Base-by-base conservation (phyloP, 2,797 vertebrate species). In the Tangara arthus region DNA sequence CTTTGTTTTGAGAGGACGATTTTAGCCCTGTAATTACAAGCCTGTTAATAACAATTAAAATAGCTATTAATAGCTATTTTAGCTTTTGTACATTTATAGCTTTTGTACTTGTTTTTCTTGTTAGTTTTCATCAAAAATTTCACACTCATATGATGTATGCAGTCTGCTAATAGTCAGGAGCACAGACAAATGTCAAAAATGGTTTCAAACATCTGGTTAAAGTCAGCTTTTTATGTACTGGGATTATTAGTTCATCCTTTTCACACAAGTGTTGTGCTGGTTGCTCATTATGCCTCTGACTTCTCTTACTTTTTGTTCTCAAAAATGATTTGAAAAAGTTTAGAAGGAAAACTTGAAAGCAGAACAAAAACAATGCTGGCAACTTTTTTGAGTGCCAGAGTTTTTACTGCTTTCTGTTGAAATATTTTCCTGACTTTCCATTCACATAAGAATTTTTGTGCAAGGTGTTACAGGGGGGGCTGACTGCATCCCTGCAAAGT, bases 31-130 rank as follows among this genome's bases (percentile, higher is more conserved):
- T 81, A 79, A 71, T 26, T 82, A 78, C 81, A 95, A 95, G 41
- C 44, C 59, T 81, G 39, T 66, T 66, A 91, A 28, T 59, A 91
- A 84, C 37, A 93, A 93, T 89, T 93, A 87, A 93, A 93, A 72
- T n/a, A 89, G 23, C 65, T 72, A 44, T 86, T 42, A 19, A 37
- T 76, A 89, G 53, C 13, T n/a, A 2, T 87, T 76, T 93, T 72
- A 46, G 57, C 19, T 32, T 70, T 86, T 82, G 24, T 73, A 70
- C 30, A 2, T 84, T 76, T 93, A 56, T 69, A 39, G 57, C 21
- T 37, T 72, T 86, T 82, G 27, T 77, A 73, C n/a, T 93, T 89
- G 59, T 60, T 89, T 89, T 79, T 30, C 69, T 42, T 76, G 23
- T 69, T 91, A 50, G 11, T 83, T 95, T 93, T 89, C 61, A 71